Evolutionary conservation across 2,113 vertebrate species (phyloP), one percentile per base, ranked within the genome.

Genomic region (Athene noctua): DNA sequence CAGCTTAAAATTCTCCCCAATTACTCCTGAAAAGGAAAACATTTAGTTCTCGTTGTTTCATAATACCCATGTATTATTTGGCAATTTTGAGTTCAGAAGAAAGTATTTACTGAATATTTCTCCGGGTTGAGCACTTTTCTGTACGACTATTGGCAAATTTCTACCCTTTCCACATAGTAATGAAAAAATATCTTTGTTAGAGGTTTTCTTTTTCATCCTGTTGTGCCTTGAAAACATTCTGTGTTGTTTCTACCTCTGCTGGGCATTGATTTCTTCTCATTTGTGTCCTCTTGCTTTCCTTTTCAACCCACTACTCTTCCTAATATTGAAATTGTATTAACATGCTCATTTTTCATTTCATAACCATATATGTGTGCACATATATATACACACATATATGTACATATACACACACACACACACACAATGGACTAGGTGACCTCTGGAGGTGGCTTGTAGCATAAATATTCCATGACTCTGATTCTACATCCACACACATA

Each of bases 71-170:
- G 23, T 49, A 65, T 34, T 18, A 47, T 52, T 61, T 72, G 21
- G 9, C 1, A 5, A 38, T 82, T 68, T 65, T 88, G 0, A 80
- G 44, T 83, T 90, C 40, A 86, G 30, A 80, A 68, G 17, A 82
- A 92, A 83, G 54, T 12, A 27, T 36, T 87, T 82, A 80, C 29
- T 49, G 29, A 75, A 38, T 26, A 15, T 11, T 94, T 90, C 36
- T 82, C 49, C 1, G 10, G 59, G 34, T 2, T 61, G 38, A 75
- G 40, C 2, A n/a, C 10, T 82, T 81, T 71, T 54, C n/a, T 74
- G 7, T 47, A 68, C 0, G 0, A 55, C 32, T 58, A 15, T 2
- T 59, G 49, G 32, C 0, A 0, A 52, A 88, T 55, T 86, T 86
- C 62, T 77, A 40, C 47, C 67, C 63, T 49, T 44, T 61, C 71